Percentiles rank a stretch among this genome's conserved stretches.
Evolutionary conservation across 2,888 invertebrate species (phyloP).

Genomic region (Apotomis capreana): DNA sequence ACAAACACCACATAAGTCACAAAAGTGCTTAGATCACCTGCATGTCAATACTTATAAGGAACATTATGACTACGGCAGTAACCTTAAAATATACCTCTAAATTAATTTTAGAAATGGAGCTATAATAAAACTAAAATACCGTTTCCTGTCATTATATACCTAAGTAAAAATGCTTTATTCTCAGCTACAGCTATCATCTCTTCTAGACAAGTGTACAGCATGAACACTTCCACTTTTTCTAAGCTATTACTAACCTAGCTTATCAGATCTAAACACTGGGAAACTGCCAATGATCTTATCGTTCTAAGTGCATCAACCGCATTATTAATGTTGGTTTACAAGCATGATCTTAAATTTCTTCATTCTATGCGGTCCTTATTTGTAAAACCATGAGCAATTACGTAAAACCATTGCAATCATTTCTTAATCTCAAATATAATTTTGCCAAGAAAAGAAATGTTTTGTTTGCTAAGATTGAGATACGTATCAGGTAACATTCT

Average conservation of each 20-base stretch:
- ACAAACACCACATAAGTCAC: no score
- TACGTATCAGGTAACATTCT: constrained; percentile 40
- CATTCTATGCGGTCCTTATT: constrained; percentile 7
- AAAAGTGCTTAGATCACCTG: no score
- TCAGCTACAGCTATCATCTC: no score
- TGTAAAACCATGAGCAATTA: constrained; percentile 29
- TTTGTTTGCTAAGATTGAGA: constrained; percentile 41
- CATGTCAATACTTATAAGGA: no score
- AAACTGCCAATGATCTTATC: constrained; percentile 29
- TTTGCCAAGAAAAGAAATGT: constrained; percentile 37
- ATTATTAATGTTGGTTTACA: constrained; percentile 18
- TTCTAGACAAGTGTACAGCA: not conserved
- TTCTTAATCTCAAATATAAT: constrained; percentile 34
- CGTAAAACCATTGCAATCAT: constrained; percentile 24
- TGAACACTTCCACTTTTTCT: constrained; percentile 15
- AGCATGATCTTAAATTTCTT: constrained; percentile 24
- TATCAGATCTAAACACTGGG: constrained; percentile 21
- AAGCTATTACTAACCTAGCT: constrained; percentile 20
- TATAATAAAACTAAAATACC: no score
- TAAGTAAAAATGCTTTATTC: no score
- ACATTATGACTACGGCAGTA: no score
- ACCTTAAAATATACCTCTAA: no score
- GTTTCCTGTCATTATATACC: no score
- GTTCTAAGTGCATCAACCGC: constrained; percentile 8
- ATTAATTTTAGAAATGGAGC: no score